Base-by-base conservation (phyloP, 2,113 vertebrate species). In the Gorilla gorilla region DNA sequence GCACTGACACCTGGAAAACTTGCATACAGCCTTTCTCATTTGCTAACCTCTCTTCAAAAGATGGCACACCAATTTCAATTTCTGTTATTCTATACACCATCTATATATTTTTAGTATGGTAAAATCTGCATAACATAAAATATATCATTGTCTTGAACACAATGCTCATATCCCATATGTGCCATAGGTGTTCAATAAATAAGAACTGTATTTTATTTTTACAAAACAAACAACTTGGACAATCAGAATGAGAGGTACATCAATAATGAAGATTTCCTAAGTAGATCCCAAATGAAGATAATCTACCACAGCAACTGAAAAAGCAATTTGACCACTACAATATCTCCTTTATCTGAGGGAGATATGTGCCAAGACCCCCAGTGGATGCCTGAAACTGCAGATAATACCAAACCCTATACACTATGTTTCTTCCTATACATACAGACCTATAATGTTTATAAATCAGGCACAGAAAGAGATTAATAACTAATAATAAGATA, bases 141-240 rank as follows among this genome's bases (percentile, higher is more conserved):
- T 59, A 38, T 59, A 79, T 11, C 40, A 79, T 20, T 52, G 73
- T 88, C 93, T 96, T 81, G 38, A 93, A 90, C 73, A 95, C 43
- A 93, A 18, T 50, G 88, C 85, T 85, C 66, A 82, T 57, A 76
- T n/a, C 32, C 32, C 7, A 92, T 9, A 82, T 57, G 70, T 18
- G 32, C 32, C 75, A 22, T 30, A 94, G 66, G 75, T 90, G 43
- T 94, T 94, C 86, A 86, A 72, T 80, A 79, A 68, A 73, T 20
- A 88, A 61, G 48, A 95, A 84, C 78, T 43, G 9, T 5, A 45
- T 92, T 80, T 89, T 76, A 82, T 22, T 59, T 88, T 94, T 78
- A 70, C 43, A 84, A 75, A 92, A 81, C 55, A 73, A 87, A 70
- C 27, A 92, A 82, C 25, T 48, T 83, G 66, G 73, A 97, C 11